Evolutionary conservation across 2,888 invertebrate species (phyloP).

Genomic region (Creontiades dilutus): DNA sequence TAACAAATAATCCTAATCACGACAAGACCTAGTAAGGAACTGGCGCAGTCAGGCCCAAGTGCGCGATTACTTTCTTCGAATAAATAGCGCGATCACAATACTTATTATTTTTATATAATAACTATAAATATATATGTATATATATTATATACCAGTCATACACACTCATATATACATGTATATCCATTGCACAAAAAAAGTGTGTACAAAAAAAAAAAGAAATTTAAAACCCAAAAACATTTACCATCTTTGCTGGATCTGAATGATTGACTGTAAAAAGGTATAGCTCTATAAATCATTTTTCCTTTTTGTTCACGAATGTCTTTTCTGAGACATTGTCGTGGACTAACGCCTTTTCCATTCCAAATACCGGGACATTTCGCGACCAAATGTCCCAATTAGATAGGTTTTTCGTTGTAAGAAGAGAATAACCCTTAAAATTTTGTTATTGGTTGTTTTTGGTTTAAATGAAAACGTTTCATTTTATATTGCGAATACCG

Average conservation of each 20-base stretch:
- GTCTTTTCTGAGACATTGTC: conserved; percentile 12
- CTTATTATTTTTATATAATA: conserved; percentile 70
- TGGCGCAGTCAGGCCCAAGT: conserved; percentile 56
- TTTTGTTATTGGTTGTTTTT: background rate
- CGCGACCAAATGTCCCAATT: conserved; percentile 21
- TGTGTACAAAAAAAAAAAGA: conserved; percentile 63
- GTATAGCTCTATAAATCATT: conserved; percentile 51
- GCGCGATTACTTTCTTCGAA: conserved; percentile 38
- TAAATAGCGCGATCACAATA: conserved; percentile 69
- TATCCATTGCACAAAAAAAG: conserved; percentile 69
- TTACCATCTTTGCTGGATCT: conserved; percentile 56
- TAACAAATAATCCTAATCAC: background rate
- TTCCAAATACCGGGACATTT: background rate
- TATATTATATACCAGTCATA: conserved; percentile 61
- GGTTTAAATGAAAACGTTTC: background rate
- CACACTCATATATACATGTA: conserved; percentile 69
- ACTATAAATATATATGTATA: conserved; percentile 69
- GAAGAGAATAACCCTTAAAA: background rate
- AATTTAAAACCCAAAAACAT: conserved; percentile 56
- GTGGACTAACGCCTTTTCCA: background rate
- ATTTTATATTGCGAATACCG: background rate
- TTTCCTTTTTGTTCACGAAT: conserved; percentile 47
- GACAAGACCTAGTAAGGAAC: background rate
- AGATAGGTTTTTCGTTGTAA: conserved; percentile 49
- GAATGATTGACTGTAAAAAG: conserved; percentile 69